Evolutionary conservation across 2,888 invertebrate genomes (phyloP), one percentile per base, ranked within the genome.

Genomic region (Rhingia rostrata): DNA sequence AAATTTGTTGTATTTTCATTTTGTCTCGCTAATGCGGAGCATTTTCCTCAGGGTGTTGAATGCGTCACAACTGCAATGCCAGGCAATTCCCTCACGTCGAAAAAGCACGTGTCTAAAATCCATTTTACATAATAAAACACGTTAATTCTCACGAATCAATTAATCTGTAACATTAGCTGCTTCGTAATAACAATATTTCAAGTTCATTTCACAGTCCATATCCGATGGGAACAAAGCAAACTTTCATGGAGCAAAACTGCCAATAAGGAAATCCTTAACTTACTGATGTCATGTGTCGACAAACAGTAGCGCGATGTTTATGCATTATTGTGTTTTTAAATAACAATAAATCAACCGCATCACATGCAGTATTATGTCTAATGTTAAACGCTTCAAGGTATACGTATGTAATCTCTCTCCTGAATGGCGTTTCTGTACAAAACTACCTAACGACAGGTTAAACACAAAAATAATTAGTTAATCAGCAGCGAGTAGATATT

Each of bases 71-170:
- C n/a, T 4, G 10, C 33, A 45, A 54, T 14, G 6, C 22, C 22
- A 43, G 33, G 4, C 10, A 2, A 22, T 22, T 12, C 30, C 1
- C 2, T 45, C 47, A 69, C 32, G 58, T 60, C 51, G 22, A 4
- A 30, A 30, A 33, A 7, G 35, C 72, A 72, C 61, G 72, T 72
- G 72, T 22, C n/a, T 12, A 4, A 32, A n/a, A 22, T 33, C 41
- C 30, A 22, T 35, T 72, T 61, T 72, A 10, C 60, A 72, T 43
- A 53, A 61, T 12, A 41, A 35, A 39, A 56, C 54, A 56, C 33
- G 32, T 41, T 30, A 60, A n/a, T 43, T 37, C 43, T 39, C 45
- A 53, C 14, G 49, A 32, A 53, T 22, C 51, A 41, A 43, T 33
- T 53, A 53, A 41, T 43, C 37, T n/a, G 22, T 10, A 30, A 35